Evolutionary conservation across 2,113 vertebrate genomes (phyloP).

Genomic region (Clarias gariepinus): DNA sequence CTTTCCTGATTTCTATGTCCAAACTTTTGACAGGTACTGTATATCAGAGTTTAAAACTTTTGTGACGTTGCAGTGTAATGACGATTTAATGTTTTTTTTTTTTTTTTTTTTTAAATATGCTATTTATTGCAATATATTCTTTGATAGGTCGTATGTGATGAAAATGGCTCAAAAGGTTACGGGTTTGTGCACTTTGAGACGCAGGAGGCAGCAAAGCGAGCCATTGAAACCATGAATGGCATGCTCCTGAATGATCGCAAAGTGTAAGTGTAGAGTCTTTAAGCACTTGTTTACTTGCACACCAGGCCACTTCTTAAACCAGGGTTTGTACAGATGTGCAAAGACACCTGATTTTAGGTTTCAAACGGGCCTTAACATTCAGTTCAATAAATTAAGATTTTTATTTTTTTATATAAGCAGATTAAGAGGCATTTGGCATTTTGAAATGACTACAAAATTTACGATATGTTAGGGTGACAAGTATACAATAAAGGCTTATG

Average conservation of each 20-base stretch:
- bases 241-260: conserved; percentile 96
- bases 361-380: background rate
- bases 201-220: conserved; percentile 85
- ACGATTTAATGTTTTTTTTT: background rate
- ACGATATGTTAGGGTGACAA: background rate
- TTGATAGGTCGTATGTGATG: conserved; percentile 89
- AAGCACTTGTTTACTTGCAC: background rate
- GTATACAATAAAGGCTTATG: background rate
- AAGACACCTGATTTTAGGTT: background rate
- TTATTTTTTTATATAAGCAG: background rate
- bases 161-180: conserved; percentile 91
- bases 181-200: conserved; percentile 99
- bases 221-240: conserved; percentile 94
- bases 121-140: background rate
- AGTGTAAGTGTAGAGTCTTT: conserved; percentile 77
- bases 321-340: background rate
- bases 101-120: background rate
- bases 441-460: background rate
- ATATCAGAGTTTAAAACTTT: background rate
- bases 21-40: too few relatives aligned
- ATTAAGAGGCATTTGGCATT: background rate
- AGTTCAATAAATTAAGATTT: background rate
- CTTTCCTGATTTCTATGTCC: too few relatives aligned
- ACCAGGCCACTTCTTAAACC: background rate
- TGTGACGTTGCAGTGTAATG: background rate